phyloP scores from a whole-genome alignment of 2,888 invertebrate genomes.

The Helicoverpa assulta region DNA sequence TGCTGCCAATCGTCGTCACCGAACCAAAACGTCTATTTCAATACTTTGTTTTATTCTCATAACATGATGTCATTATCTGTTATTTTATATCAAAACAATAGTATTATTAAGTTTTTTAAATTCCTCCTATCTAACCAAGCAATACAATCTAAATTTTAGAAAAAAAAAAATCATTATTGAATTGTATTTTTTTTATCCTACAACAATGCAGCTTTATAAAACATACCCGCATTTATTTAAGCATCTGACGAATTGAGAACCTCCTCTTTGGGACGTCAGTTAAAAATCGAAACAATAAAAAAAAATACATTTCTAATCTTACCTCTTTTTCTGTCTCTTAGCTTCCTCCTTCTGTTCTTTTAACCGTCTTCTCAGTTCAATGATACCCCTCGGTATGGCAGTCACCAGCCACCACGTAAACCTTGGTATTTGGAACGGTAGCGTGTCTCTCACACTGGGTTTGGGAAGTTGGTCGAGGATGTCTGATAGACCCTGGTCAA shows the following conservation, averaged over 20 bases:
- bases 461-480: constrained; percentile 92
- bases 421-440: constrained; percentile 95
- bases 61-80: not conserved
- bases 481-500: constrained; percentile 91
- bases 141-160: not conserved
- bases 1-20: not conserved
- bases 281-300: not conserved
- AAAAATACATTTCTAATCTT: constrained; percentile 59
- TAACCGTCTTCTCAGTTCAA: constrained; percentile 73
- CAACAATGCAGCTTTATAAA: not conserved
- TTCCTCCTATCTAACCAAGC: not conserved
- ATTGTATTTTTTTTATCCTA: not conserved
- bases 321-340: constrained; percentile 91
- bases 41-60: not conserved
- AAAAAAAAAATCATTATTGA: too few relatives aligned
- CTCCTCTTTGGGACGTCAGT: too few relatives aligned
- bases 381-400: constrained; percentile 88
- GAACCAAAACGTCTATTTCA: not conserved
- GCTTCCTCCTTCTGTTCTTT: constrained; percentile 90
- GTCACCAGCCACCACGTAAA: constrained; percentile 91
- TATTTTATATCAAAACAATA: not conserved
- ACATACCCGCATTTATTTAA: too few relatives aligned
- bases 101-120: not conserved
- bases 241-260: too few relatives aligned
- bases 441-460: constrained; percentile 93